These are phyloP conservation scores for Ceratoteleas bidentatus DNA, from an alignment of 1,140 invertebrate genomes.

Conservation along the genomic window DNA sequence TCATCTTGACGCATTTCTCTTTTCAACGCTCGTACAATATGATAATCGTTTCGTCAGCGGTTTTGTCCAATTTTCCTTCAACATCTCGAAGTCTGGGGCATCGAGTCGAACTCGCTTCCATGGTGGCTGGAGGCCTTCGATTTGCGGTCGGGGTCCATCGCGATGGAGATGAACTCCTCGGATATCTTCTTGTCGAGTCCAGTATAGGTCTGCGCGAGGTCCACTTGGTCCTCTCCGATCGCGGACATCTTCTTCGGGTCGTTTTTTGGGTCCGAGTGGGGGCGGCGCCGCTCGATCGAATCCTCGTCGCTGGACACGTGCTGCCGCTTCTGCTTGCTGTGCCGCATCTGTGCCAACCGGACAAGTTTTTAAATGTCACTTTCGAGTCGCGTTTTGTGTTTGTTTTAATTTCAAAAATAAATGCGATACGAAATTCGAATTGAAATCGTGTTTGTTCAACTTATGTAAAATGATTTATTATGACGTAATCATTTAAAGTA, in stretches of 20 bases:
- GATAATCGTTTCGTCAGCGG: constrained; percentile 2
- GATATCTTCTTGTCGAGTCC: constrained; percentile 83
- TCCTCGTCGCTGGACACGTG: constrained; percentile 67
- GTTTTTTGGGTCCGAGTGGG: constrained; percentile 67
- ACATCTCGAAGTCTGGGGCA: constrained; percentile 39
- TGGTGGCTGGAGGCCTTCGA: constrained; percentile 77
- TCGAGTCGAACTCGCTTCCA: constrained; percentile 73
- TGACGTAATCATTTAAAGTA: too few relatives aligned
- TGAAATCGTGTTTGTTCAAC: too few relatives aligned
- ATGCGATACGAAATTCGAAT: too few relatives aligned
- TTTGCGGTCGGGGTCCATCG: constrained; percentile 79
- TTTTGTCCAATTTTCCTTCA: constrained; percentile 8
- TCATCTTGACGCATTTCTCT: not conserved
- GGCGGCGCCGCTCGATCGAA: constrained; percentile 66
- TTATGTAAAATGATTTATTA: too few relatives aligned
- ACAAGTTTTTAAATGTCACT: constrained; percentile 45
- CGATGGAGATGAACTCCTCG: constrained; percentile 83
- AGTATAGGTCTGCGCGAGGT: constrained; percentile 82
- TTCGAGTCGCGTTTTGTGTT: constrained; percentile 35
- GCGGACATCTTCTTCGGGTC: constrained; percentile 72
- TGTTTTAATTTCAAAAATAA: too few relatives aligned
- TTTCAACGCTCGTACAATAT: constrained; percentile 11
- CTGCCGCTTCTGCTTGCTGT: constrained; percentile 72
- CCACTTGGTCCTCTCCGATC: constrained; percentile 75
- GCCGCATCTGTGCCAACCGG: constrained; percentile 62